These are phyloP conservation scores for Diarsia mendica DNA, from an alignment of 2,888 invertebrate genomes.

Conservation along the genomic window DNA sequence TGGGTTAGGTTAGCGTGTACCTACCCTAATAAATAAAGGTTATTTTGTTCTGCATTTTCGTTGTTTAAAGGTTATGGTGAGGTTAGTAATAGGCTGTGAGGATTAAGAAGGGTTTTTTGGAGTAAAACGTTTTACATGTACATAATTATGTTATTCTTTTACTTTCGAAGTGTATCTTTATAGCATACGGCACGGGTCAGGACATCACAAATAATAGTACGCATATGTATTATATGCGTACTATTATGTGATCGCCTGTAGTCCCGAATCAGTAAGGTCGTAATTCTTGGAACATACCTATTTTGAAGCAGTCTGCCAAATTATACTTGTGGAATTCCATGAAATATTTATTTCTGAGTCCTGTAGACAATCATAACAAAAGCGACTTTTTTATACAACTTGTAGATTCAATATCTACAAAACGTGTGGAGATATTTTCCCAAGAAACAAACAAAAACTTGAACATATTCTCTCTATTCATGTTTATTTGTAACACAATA, in stretches of 20 bases:
- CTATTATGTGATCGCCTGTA: too few relatives aligned
- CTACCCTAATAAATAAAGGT: constrained; percentile 47
- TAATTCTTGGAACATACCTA: too few relatives aligned
- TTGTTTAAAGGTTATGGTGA: not conserved
- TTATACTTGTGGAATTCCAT: too few relatives aligned
- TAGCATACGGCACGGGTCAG: too few relatives aligned
- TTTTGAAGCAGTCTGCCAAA: too few relatives aligned
- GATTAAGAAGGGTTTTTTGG: constrained; percentile 7
- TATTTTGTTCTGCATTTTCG: constrained; percentile 6
- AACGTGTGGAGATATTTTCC: too few relatives aligned
- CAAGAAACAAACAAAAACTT: constrained; percentile 9
- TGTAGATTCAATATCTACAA: not conserved
- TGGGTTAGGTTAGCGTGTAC: constrained; percentile 13
- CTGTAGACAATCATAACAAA: not conserved
- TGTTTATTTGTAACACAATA: constrained; percentile 8
- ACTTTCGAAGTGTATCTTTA: not conserved
- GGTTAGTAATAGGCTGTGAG: constrained; percentile 1
- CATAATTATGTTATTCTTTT: too few relatives aligned
- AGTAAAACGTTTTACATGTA: not conserved
- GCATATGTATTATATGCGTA: too few relatives aligned
- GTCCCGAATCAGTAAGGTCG: too few relatives aligned
- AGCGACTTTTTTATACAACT: not conserved
- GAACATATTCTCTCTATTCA: constrained; percentile 7
- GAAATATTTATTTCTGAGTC: not conserved
- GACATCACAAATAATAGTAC: too few relatives aligned